Evolutionary conservation across 2,113 vertebrate species (phyloP), one percentile per base, ranked within the genome.

Genomic region (Girardinichthys multiradiatus): DNA sequence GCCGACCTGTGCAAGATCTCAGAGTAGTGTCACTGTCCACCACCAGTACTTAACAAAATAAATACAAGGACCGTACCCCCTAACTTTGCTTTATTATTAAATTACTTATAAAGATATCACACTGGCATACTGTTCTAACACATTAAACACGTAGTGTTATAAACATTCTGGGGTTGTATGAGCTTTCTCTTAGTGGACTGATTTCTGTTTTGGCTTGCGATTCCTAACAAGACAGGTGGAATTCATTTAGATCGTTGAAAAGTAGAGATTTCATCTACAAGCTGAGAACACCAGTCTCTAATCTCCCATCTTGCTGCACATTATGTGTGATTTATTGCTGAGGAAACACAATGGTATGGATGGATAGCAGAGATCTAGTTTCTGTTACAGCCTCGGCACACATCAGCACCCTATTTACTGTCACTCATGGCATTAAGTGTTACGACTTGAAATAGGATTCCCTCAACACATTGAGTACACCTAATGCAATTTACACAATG

Each of bases 341-440:
- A 45, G 48, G 42, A 68, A 31, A 67, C 48, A 76, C n/a, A n/a
- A n/a, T n/a, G n/a, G n/a, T n/a, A n/a, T n/a, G n/a, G n/a, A n/a
- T n/a, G n/a, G n/a, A n/a, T n/a, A n/a, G n/a, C 10, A 2, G n/a
- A n/a, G n/a, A n/a, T n/a, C n/a, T n/a, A n/a, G n/a, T n/a, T n/a
- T n/a, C n/a, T n/a, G n/a, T n/a, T n/a, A n/a, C n/a, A n/a, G n/a
- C 64, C 72, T 70, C 42, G 57, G 66, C 69, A 74, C 83, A 68
- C 73, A 76, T 80, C 83, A 69, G 69, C 66, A 73, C 70, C 74
- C 73, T 83, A 80, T 39, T 87, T 83, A 85, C 61, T 84, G 79
- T 87, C 75, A 86, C 76, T 83, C 81, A 74, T 42, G 60, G 64
- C 75, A 81, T n/a, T 27, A 54, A 72, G 72, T 15, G 72, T 59